Conservation (phyloP, 2,113 vertebrate genomes). For the Mesocricetus auratus region DNA sequence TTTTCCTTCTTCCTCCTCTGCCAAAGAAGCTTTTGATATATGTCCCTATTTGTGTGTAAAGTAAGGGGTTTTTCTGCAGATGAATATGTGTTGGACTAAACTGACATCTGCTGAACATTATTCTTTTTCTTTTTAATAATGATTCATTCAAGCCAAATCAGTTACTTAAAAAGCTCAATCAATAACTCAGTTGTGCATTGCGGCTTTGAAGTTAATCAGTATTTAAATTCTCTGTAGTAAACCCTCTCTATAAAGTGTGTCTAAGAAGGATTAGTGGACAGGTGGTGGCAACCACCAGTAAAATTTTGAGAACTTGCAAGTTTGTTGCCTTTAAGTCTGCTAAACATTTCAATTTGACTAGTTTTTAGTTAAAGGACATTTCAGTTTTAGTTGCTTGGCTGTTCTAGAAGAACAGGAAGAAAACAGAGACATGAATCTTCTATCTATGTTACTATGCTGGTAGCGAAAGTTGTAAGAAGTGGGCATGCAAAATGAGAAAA, state of each 20-base stretch:
- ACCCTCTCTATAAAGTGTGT: background rate
- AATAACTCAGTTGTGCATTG: background rate
- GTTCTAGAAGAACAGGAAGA: background rate
- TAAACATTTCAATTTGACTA: slow-evolving; percentile 19
- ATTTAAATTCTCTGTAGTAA: background rate
- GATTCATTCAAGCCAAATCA: slow-evolving; percentile 16
- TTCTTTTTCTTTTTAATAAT: slow-evolving; percentile 30
- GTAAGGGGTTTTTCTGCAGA: background rate
- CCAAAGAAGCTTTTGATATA: background rate
- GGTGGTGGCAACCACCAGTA: background rate
- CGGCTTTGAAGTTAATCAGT: slow-evolving; percentile 10
- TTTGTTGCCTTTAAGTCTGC: background rate
- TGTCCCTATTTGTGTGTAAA: background rate
- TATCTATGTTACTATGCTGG: background rate
- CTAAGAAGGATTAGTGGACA: background rate
- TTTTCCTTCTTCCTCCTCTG: too few relatives aligned
- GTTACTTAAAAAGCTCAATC: slow-evolving; percentile 25
- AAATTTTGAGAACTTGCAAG: background rate
- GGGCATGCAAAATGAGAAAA: background rate
- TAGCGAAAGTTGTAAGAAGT: background rate
- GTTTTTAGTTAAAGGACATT: background rate
- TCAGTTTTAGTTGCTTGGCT: background rate
- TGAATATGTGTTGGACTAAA: background rate
- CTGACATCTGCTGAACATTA: slow-evolving; percentile 21
- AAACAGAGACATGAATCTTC: background rate